Evolutionary conservation across 2,888 invertebrate genomes (phyloP), one percentile per base, ranked within the genome.

Genomic region (Xylota sylvarum): DNA sequence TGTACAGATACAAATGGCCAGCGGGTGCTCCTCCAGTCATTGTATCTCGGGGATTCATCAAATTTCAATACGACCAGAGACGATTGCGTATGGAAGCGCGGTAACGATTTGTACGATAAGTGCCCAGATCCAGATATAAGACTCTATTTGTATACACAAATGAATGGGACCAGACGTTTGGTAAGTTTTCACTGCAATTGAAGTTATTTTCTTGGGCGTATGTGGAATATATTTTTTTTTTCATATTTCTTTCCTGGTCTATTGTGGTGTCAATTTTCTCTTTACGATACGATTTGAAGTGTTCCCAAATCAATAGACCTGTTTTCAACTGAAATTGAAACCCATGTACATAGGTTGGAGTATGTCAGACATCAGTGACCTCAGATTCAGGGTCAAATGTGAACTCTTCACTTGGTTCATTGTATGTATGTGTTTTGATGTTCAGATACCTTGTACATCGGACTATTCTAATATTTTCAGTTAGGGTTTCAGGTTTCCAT

Each of bases 61-160:
- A 94, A 94, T 70, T 93, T 93, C 56, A 96, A 95, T 89, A 94
- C 94, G 1, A 94, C 95, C 0, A 91, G 94, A 52, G 95, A 95
- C 60, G 95, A 96, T 89, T 96, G 96, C 91, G 92, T 94, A 12
- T 96, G 96, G 96, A 93, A 95, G 64, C 94, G 95, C 12, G 93
- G 93, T 12, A 93, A 94, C 88, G 95, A 95, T 73, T 93, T 94
- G 50, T 88, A 88, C 40, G 95, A 95, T 88, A 92, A 93, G n/a
- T 96, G 96, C 89, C 96, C 96, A 0, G 96, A 96, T 91, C 94
- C 95, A 0, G 95, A 95, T 69, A 93, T 96, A 27, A 93, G 93
- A 55, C 93, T 95, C 55, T 94, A 94, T 88, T 93, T 96, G 4
- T 96, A 96, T 90, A 94, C 95, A 0, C 93, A 94, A 6, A 93